A percentile compares a stretch with the other conserved stretches of the same genome.
phyloP scores from a whole-genome alignment of 2,888 invertebrate genomes.

The Ectropis crepuscularia region DNA sequence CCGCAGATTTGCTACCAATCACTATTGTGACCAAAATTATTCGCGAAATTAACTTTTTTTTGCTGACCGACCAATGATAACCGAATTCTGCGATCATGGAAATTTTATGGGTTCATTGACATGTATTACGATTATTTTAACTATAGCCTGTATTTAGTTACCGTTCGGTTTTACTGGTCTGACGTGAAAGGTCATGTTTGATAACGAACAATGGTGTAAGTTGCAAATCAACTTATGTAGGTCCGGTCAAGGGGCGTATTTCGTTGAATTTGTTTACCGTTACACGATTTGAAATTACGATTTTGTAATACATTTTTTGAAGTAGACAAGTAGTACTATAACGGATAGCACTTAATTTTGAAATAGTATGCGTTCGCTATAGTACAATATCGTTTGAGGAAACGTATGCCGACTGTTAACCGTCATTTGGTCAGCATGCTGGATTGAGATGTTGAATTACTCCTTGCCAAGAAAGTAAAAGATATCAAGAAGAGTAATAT shows the following conservation, averaged over 20 bases:
- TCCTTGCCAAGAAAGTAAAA: too few species aligned
- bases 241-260: constrained; percentile 6
- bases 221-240: neutral
- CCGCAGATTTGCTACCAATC: constrained; percentile 32
- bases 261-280: constrained; percentile 1
- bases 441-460: too few species aligned
- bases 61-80: neutral
- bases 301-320: neutral
- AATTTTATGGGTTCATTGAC: constrained; percentile 26
- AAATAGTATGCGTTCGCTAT: neutral
- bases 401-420: too few species aligned
- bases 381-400: neutral
- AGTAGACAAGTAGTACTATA: constrained; percentile 8
- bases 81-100: constrained; percentile 8
- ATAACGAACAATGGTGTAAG: constrained; percentile 5
- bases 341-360: neutral
- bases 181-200: constrained; percentile 10
- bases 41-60: constrained; percentile 28
- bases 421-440: too few species aligned
- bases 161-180: constrained; percentile 30
- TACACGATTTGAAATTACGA: constrained; percentile 3
- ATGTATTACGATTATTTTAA: constrained; percentile 2
- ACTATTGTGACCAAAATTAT: constrained; percentile 19
- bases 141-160: constrained; percentile 22
- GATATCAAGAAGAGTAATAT: too few species aligned